Percentiles rank a stretch among this genome's conserved stretches.
Evolutionary conservation across 2,888 invertebrate genomes (phyloP).

Genomic region (Glaucopsyche alexis): DNA sequence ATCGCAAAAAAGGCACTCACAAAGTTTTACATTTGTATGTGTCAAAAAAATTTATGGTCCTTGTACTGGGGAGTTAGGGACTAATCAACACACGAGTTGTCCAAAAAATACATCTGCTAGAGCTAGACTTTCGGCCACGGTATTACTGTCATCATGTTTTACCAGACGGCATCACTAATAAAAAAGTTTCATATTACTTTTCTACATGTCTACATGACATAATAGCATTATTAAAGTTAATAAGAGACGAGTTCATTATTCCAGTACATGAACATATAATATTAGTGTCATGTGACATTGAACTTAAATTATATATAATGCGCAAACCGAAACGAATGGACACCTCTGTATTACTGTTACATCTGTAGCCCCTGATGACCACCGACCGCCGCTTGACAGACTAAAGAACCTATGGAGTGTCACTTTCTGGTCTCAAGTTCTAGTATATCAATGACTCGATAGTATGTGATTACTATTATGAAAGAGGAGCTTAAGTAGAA

Average conservation of each 20-base stretch:
- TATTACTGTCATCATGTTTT: no score
- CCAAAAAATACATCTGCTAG: no score
- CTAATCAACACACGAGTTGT: no score
- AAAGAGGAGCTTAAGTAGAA: no score
- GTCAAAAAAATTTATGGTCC: no score
- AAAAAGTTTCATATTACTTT: neutral
- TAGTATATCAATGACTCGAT: neutral
- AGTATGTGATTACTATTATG: neutral
- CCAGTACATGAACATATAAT: neutral
- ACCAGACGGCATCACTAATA: neutral
- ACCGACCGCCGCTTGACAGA: neutral
- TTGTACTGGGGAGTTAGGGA: no score
- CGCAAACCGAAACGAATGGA: neutral
- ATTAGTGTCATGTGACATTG: conserved; percentile 1
- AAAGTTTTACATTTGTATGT: no score
- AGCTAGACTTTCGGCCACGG: no score
- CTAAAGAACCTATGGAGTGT: neutral
- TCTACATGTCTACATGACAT: neutral
- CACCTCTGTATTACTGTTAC: neutral
- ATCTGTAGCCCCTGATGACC: no score
- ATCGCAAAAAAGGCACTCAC: no score
- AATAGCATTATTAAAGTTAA: neutral
- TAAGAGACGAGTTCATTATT: neutral
- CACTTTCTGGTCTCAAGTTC: neutral
- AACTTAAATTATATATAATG: neutral